These are phyloP conservation scores for Coleophora deauratella DNA, from an alignment of 2,888 invertebrate species.

Conservation along the genomic window DNA sequence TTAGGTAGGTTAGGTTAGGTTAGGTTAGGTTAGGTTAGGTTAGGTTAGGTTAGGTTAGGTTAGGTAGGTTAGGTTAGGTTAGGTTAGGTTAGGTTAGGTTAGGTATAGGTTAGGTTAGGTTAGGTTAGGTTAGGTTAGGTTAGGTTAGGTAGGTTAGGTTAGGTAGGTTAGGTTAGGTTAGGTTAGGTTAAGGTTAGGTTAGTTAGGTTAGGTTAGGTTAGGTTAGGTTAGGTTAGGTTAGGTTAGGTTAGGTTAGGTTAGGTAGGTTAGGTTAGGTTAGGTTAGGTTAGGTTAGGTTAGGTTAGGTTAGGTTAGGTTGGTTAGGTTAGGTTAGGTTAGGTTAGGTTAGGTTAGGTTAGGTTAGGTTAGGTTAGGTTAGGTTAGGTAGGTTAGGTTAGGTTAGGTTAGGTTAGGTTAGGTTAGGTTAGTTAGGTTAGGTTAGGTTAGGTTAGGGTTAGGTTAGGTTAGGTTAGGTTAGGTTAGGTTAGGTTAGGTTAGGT, in stretches of 20 bases:
- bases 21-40: constrained; percentile 14
- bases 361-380: constrained; percentile 15
- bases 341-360: constrained; percentile 9
- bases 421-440: constrained; percentile 14
- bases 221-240: constrained; percentile 9
- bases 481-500: constrained; percentile 17
- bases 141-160: constrained; percentile 9
- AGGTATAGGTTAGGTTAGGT: constrained; percentile 11
- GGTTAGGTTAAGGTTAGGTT: constrained; percentile 9
- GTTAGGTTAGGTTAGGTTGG: constrained; percentile 12
- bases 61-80: constrained; percentile 14
- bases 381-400: constrained; percentile 14
- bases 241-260: constrained; percentile 13
- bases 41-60: constrained; percentile 14
- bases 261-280: constrained; percentile 11
- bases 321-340: constrained; percentile 11
- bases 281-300: constrained; percentile 12
- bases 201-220: constrained; percentile 11
- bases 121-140: constrained; percentile 12
- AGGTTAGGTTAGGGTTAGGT: constrained; percentile 15
- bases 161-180: constrained; percentile 16
- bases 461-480: constrained; percentile 16
- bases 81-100: constrained; percentile 13
- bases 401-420: constrained; percentile 15
- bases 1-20: constrained; percentile 13